Base-by-base conservation (phyloP, 2,888 invertebrate species). In the Furcula furcula region DNA sequence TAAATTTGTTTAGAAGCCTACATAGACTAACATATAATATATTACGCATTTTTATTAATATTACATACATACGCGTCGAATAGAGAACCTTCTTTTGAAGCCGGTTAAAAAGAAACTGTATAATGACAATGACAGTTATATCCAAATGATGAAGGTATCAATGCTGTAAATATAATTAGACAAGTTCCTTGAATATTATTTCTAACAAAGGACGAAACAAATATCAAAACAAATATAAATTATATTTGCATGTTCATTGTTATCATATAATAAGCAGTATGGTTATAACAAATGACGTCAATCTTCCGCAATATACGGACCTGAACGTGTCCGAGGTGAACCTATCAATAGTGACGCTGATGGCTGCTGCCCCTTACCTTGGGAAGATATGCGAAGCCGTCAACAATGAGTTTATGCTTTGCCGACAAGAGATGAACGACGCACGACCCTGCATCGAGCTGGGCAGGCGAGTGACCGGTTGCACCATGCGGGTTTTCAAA, bases 371-470 rank as follows among this genome's bases (percentile, higher is more conserved):
- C 7, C 94, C 96, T 57, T 96, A 97, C 79, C 84, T 98, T 59
- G 98, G 98, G 48, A 97, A 96, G 81, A 91, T 93, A 59, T 99
- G 99, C 81, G 97, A 98, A 84, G 79, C 87, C 34, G 89, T 94
- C 55, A 97, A 96, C 84, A 98, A 97, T 94, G 98, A 98, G 81
- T 98, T 95, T 71, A 94, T 97, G 92, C 83, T 98, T 23, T 98
- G 98, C 58, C 91, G 94, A n/a, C 67, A 89, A 13, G 97, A 98
- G 77, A 80, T 91, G 21, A 80, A 91, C 4, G 98, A 98, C 80
- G 95, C 97, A 0, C 90, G 97, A 15, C 91, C 92, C 54, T 99
- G 98, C 68, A 11, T 98, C 3, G 82, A 91, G 0, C 94, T 97
- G 64, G 98, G 98, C 1, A 97, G 95, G 79, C 92, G 91, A 2